Evolutionary conservation across 2,888 invertebrate genomes (phyloP).

Genomic region (Erebia ligea): DNA sequence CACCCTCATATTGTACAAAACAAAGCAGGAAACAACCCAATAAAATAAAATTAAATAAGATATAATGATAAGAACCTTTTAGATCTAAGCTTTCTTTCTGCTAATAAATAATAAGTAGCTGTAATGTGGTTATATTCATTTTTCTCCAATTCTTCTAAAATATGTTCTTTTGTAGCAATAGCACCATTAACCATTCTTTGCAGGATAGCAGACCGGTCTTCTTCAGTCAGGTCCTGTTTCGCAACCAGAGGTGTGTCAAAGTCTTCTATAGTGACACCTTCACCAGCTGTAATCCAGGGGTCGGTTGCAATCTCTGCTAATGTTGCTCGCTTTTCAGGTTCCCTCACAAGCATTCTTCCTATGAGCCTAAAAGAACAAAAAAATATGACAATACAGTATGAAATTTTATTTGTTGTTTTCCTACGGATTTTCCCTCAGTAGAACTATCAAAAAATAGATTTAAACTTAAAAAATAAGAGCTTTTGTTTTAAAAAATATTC

Average conservation of each 20-base stretch:
- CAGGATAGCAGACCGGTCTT: slow-evolving; percentile 95
- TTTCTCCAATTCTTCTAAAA: slow-evolving; percentile 95
- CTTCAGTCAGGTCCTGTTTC: slow-evolving; percentile 94
- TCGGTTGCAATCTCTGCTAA: slow-evolving; percentile 94
- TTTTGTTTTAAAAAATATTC: too few relatives aligned
- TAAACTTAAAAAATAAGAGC: too few relatives aligned
- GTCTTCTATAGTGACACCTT: slow-evolving; percentile 80
- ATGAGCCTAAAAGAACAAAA: slow-evolving; percentile 86
- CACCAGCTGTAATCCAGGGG: slow-evolving; percentile 89
- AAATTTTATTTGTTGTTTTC: too few relatives aligned
- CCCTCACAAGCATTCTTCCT: slow-evolving; percentile 95
- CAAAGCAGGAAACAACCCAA: too few relatives aligned
- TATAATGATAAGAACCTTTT: slow-evolving; percentile 80
- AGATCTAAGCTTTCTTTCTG: slow-evolving; percentile 94
- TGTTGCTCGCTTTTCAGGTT: slow-evolving; percentile 95
- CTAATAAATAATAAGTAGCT: slow-evolving; percentile 98
- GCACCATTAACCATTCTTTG: slow-evolving; percentile 98
- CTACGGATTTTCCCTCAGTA: too few relatives aligned
- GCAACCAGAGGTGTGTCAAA: slow-evolving; percentile 91
- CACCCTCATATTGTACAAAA: too few relatives aligned
- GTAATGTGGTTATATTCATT: slow-evolving; percentile 99
- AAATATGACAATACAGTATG: neutral
- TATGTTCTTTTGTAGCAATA: slow-evolving; percentile 97
- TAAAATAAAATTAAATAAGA: slow-evolving; percentile 2
- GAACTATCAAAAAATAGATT: too few relatives aligned